Conservation (phyloP, 2,888 invertebrate species). For the Thereva nobilitata region DNA sequence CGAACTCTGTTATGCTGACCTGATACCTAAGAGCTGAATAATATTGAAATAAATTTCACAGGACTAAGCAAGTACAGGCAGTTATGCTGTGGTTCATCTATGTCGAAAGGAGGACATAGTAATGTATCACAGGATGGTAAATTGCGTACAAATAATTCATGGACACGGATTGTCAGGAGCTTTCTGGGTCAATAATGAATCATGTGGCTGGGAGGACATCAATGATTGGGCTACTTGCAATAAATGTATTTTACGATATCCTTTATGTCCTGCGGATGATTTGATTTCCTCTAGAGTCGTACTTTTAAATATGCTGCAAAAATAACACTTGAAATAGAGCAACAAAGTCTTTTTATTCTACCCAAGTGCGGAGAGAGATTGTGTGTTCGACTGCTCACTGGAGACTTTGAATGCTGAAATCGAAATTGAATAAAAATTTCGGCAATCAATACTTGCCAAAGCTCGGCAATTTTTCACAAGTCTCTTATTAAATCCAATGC, state of each 20-base stretch:
- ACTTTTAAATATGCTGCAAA: no score
- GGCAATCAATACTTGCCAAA: no score
- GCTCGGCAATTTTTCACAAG: no score
- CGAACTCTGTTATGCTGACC: slow-evolving; percentile 15
- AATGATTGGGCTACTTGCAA: slow-evolving; percentile 24
- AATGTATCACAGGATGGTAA: slow-evolving; percentile 33
- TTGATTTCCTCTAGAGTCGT: background rate
- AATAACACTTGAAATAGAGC: no score
- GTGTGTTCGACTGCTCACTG: no score
- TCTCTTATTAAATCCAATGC: no score
- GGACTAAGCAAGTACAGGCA: background rate
- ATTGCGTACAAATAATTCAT: slow-evolving; percentile 40
- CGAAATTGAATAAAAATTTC: no score
- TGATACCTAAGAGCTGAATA: slow-evolving; percentile 31
- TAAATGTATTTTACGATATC: background rate
- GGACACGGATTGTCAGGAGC: slow-evolving; percentile 37
- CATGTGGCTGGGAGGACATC: slow-evolving; percentile 15
- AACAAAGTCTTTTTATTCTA: no score
- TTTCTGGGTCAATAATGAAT: slow-evolving; percentile 35
- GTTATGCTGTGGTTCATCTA: slow-evolving; percentile 11
- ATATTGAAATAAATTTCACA: slow-evolving; percentile 27
- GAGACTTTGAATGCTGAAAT: no score
- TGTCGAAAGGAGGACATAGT: background rate
- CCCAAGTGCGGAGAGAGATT: no score
- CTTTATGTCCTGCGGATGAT: background rate